Base-by-base conservation (phyloP, 2,797 vertebrate species). In the Sebastolobus alascanus region DNA sequence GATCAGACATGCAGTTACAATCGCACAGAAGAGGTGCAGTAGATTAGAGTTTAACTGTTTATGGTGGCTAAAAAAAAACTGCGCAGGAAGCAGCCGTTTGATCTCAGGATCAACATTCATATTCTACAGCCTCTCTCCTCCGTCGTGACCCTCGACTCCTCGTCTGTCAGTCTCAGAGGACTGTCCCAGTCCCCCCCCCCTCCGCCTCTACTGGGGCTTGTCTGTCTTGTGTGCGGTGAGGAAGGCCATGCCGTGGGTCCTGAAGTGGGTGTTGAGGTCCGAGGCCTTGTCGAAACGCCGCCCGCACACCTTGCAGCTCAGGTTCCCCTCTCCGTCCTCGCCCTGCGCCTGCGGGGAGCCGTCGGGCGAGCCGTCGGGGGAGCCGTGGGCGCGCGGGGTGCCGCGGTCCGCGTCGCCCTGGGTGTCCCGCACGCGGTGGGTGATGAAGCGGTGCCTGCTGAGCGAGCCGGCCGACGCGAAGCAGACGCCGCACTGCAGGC, bases 221-320 rank as follows among this genome's bases (percentile, higher is more conserved):
- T 96, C 96, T 0, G 96, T 98, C 93, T 98, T 98, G 91, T 97
- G 94, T 59, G 97, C 97, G 1, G 97, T 96, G 95, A 99, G 98
- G 93, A 99, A 99, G 33, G 98, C 98, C 98, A 99, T 98, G 69
- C 98, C 98, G 0, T 99, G 98, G 16, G 98, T 99, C 87, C 98
- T 96, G 96, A 99, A 98, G 88, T 99, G 98, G 3, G 98, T 99
- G 95, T 97, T 99, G 86, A 99, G 97, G 95, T 97, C 97, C 18
- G 97, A 95, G 60, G 96, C 96, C 46, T 95, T 98, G 93, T 99
- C 97, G 9, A 98, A 99, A 60, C 92, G 91, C 13, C 97, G 96
- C 22, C 97, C 96, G 6, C 98, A 99, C 54, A 99, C 98, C 68
- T 95, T 97, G 88, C 98, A 99, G 83, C 94, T 90, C 80, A 97